Evolutionary conservation across 2,113 vertebrate genomes (phyloP), one percentile per base, ranked within the genome.

Genomic region (Macrotis lagotis): DNA sequence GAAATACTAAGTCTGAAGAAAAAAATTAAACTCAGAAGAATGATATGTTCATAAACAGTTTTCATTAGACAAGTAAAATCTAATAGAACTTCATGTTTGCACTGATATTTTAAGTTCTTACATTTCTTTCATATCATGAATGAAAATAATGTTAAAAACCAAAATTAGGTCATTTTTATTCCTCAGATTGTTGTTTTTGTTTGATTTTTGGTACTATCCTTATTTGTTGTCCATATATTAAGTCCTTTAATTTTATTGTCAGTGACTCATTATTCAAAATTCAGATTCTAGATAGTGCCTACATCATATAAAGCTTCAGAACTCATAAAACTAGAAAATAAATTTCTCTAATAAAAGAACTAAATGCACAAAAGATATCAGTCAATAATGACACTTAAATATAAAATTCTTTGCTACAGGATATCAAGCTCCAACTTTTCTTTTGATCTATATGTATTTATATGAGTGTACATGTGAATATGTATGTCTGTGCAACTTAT

Each of bases 371-470:
- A 96, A 93, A 93, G 95, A 89, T 92, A 83, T 88, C 93, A 91
- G 92, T 96, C 47, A 88, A 91, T 97, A 96, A 93, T 50, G 95
- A 89, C 50, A 95, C 92, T 91, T 96, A 90, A 97, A 97, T 97
- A 96, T 93, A 96, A 97, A 96, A 95, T 94, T 91, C 90, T 96
- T 96, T 94, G 92, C 92, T 96, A 51, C 9, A 95, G 95, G 97
- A 95, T 48, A 50, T 93, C 94, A 52, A 52, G 74, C 95, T 96
- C 92, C 48, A 55, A 95, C 92, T 93, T 94, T 96, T 55, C 94
- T 90, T 91, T 96, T 91, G 91, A 96, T 59, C 2, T 31, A 11
- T 31, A 9, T 59, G 10, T 59, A 9, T 59, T 2, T 59, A 31
- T 66, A 0, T 66, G 28, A 37, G 31, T 24, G 16, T 83, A 44